Evolutionary conservation across 64 coral and sea anemone species (phyloP).

Genomic region (Platygyra sinensis): DNA sequence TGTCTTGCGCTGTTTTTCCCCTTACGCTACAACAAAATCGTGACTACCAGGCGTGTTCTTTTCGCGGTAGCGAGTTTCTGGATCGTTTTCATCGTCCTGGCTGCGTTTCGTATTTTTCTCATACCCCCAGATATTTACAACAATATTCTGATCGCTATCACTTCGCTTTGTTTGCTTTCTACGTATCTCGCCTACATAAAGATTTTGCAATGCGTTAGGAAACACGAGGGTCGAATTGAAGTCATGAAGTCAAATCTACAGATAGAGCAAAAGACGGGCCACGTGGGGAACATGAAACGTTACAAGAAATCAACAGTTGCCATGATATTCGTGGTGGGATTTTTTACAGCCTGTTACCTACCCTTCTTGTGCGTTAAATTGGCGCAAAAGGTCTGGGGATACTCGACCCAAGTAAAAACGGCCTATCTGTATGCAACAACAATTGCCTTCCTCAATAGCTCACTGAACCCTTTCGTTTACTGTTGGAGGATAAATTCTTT

Average conservation of each 20-base stretch:
- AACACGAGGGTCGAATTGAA: constrained; percentile 1
- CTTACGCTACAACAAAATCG: constrained; percentile 46
- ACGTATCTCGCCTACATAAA: constrained; percentile 9
- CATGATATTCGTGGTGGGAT: constrained; percentile 7
- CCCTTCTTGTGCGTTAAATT: constrained; percentile 26
- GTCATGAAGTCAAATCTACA: neutral
- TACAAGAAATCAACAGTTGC: constrained; percentile 33
- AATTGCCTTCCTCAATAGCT: constrained; percentile 30
- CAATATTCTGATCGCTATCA: neutral
- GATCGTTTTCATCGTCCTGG: neutral
- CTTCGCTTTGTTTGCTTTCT: constrained; percentile 6
- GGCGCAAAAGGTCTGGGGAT: neutral
- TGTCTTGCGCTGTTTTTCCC: constrained; percentile 48
- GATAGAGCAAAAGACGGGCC: neutral
- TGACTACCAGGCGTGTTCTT: constrained; percentile 28
- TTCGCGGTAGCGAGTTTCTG: neutral
- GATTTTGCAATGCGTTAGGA: constrained; percentile 17
- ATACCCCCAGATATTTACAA: neutral
- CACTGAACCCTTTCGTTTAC: constrained; percentile 23
- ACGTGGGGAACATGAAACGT: neutral
- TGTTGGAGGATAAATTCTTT: constrained; percentile 31
- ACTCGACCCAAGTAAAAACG: neutral
- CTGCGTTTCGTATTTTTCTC: constrained; percentile 5
- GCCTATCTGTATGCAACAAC: constrained; percentile 10
- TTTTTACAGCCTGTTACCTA: constrained; percentile 27